Evolutionary conservation across 2,888 invertebrate species (phyloP).

Genomic region (Gibbula magus): DNA sequence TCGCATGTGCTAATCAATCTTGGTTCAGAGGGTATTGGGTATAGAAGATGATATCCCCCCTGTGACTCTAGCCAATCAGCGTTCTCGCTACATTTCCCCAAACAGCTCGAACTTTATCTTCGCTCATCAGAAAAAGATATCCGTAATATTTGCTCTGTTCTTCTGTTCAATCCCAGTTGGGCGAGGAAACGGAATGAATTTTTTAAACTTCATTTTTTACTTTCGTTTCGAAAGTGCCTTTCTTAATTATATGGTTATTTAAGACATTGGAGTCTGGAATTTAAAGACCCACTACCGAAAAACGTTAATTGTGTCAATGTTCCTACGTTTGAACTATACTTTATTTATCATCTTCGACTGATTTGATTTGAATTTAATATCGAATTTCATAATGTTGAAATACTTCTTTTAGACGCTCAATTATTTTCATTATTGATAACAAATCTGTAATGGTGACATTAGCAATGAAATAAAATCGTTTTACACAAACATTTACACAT

Average conservation of each 20-base stretch:
- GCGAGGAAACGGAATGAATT: background rate
- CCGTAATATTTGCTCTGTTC: constrained; percentile 14
- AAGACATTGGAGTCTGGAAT: background rate
- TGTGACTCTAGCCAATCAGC: background rate
- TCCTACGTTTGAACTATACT: too few relatives aligned
- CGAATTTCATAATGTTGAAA: too few relatives aligned
- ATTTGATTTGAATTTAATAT: too few relatives aligned
- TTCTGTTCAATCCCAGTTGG: constrained; percentile 4
- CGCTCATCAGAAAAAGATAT: constrained; percentile 21
- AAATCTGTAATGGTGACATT: too few relatives aligned
- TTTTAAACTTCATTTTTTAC: background rate
- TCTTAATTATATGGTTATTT: background rate
- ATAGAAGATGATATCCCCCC: constrained; percentile 9
- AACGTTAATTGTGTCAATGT: too few relatives aligned
- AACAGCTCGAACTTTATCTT: constrained; percentile 6
- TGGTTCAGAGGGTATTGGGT: background rate
- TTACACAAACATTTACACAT: too few relatives aligned
- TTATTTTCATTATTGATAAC: too few relatives aligned
- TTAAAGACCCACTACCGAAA: background rate
- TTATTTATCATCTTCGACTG: too few relatives aligned
- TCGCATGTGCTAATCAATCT: constrained; percentile 2
- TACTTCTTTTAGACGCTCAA: too few relatives aligned
- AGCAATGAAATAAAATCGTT: too few relatives aligned
- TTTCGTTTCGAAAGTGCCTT: background rate
- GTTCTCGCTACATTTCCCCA: background rate